phyloP scores from a whole-genome alignment of 2,888 invertebrate genomes.

The Masnerella sp. region DNA sequence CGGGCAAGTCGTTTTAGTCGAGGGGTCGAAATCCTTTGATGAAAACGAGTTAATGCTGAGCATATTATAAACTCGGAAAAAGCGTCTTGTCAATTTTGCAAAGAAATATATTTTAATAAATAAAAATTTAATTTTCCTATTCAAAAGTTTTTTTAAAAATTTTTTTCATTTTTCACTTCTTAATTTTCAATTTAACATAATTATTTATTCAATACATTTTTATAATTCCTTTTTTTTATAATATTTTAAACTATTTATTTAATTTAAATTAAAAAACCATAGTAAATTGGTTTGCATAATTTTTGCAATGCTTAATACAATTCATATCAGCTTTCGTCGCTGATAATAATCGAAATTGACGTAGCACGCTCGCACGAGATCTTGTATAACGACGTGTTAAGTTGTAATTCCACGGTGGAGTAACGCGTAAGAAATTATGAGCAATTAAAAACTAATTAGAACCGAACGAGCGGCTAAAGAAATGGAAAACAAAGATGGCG shows the following conservation, averaged over 20 bases:
- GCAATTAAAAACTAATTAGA: constrained; percentile 68
- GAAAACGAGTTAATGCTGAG: constrained; percentile 11
- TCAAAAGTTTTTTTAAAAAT: too few relatives aligned
- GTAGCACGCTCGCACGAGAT: constrained; percentile 26
- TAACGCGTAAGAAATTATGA: constrained; percentile 61
- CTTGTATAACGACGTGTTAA: constrained; percentile 50
- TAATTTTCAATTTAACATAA: too few relatives aligned
- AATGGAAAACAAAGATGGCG: constrained; percentile 45
- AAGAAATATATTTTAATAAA: too few relatives aligned
- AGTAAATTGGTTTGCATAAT: too few relatives aligned
- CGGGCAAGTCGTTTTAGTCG: constrained; percentile 1
- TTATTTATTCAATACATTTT: too few relatives aligned
- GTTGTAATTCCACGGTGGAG: constrained; percentile 34
- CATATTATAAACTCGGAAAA: constrained; percentile 12
- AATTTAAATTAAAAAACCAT: too few relatives aligned
- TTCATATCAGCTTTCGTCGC: constrained; percentile 21
- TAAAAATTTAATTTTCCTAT: too few relatives aligned
- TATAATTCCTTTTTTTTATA: too few relatives aligned
- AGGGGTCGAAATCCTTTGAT: constrained; percentile 18
- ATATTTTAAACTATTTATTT: too few relatives aligned
- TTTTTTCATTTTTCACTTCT: too few relatives aligned
- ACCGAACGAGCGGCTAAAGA: constrained; percentile 54
- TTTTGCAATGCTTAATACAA: constrained; percentile 11
- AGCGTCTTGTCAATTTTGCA: too few relatives aligned
- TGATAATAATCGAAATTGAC: constrained; percentile 37